phyloP scores from a whole-genome alignment of 2,797 vertebrate species.

The Vultur gryphus region DNA sequence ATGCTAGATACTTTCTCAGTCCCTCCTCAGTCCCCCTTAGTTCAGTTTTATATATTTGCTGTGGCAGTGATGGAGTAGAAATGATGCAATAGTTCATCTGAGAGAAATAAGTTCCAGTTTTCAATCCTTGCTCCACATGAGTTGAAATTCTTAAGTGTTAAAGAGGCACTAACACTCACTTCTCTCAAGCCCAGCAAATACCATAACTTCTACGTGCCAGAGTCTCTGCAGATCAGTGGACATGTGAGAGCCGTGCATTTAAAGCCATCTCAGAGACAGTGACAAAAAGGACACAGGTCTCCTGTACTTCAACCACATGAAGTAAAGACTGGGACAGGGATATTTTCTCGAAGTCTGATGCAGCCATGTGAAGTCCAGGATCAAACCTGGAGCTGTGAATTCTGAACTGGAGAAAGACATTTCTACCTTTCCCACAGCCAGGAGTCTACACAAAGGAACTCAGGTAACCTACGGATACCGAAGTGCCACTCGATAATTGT shows the following conservation, averaged over 20 bases:
- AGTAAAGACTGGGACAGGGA: neutral
- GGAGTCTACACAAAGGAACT: neutral
- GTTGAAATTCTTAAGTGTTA: neutral
- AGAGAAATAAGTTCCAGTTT: neutral
- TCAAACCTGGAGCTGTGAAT: neutral
- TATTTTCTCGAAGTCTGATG: neutral
- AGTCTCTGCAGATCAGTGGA: neutral
- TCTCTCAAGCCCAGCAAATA: neutral
- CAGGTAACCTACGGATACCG: fast-evolving
- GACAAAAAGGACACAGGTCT: neutral
- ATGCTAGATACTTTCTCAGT: neutral
- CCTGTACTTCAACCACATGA: neutral
- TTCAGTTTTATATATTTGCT: neutral
- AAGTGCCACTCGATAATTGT: neutral
- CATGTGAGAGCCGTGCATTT: neutral
- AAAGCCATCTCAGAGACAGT: neutral
- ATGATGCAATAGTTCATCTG: neutral
- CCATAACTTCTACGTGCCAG: fast-evolving
- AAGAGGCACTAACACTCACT: neutral
- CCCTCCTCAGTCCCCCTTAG: neutral
- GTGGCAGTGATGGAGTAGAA: neutral
- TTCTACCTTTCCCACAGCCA: neutral
- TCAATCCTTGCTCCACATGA: neutral
- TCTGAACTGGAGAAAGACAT: neutral
- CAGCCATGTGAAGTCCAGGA: neutral